These are phyloP conservation scores for Numida meleagris DNA, from an alignment of 2,113 vertebrate genomes.

Conservation along the genomic window DNA sequence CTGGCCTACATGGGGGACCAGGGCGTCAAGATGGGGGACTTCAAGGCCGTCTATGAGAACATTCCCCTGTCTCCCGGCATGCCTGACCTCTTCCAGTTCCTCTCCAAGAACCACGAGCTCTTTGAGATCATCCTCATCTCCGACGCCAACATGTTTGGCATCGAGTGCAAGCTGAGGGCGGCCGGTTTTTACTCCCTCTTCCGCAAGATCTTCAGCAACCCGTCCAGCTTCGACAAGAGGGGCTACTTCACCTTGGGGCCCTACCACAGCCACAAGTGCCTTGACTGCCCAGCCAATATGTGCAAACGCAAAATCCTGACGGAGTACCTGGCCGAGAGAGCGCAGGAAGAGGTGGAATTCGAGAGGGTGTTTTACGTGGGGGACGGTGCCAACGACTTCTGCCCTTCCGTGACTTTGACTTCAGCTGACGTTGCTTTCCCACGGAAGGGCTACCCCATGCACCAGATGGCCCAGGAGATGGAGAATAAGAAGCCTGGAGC, in stretches of 20 bases:
- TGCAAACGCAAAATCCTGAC: constrained; percentile 91
- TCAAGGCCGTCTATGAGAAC: constrained; percentile 84
- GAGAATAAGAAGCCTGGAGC: constrained; percentile 83
- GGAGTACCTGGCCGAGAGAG: constrained; percentile 86
- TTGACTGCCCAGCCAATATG: constrained; percentile 91
- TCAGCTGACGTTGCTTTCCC: constrained; percentile 88
- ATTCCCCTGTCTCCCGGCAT: constrained; percentile 90
- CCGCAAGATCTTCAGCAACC: constrained; percentile 91
- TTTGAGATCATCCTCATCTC: constrained; percentile 94
- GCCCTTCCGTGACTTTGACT: constrained; percentile 82
- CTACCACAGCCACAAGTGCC: constrained; percentile 92
- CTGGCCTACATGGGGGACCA: constrained; percentile 90
- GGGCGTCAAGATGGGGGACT: constrained; percentile 83
- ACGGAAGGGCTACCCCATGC: constrained; percentile 91
- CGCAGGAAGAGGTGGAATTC: constrained; percentile 84
- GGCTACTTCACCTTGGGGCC: constrained; percentile 87
- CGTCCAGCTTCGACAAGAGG: constrained; percentile 83
- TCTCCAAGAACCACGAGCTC: constrained; percentile 82
- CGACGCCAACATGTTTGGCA: constrained; percentile 92
- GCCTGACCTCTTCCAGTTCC: constrained; percentile 87
- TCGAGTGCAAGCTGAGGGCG: constrained; percentile 86
- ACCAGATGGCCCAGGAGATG: constrained; percentile 86
- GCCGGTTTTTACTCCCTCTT: constrained; percentile 83
- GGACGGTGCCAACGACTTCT: constrained; percentile 97
- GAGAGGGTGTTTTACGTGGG: constrained; percentile 92